Evolutionary conservation across 37 sponge, comb jelly and placozoan species (phyloP).

Genomic region (Beroe ovata): DNA sequence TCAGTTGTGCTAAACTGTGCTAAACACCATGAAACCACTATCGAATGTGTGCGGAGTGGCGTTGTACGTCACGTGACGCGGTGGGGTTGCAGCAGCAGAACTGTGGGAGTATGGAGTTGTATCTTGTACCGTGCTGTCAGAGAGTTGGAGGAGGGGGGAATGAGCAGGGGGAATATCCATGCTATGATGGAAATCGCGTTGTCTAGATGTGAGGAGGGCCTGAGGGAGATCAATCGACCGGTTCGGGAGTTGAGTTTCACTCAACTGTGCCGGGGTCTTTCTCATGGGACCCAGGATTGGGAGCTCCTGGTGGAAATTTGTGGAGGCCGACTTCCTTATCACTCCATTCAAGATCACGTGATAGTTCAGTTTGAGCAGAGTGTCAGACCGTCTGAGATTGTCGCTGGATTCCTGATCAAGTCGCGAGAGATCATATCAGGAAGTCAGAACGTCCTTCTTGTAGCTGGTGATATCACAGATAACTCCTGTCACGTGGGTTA

Average conservation of each 20-base stretch:
- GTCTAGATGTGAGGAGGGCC: neutral
- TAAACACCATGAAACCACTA: neutral
- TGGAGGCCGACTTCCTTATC: neutral
- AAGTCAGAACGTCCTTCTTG: neutral
- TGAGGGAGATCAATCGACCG: neutral
- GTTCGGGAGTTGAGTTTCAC: neutral
- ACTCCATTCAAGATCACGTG: neutral
- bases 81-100: neutral
- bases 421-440: neutral
- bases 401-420: neutral
- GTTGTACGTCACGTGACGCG: neutral
- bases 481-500: neutral
- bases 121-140: neutral
- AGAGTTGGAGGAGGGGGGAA: neutral
- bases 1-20: neutral
- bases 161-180: neutral
- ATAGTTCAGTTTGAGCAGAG: neutral
- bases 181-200: neutral
- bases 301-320: neutral
- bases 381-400: neutral
- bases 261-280: neutral
- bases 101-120: slow-evolving; percentile 50
- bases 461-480: slow-evolving; percentile 7
- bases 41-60: neutral
- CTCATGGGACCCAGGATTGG: neutral